phyloP scores from a whole-genome alignment of 2,888 invertebrate species.

The Sicus ferrugineus region DNA sequence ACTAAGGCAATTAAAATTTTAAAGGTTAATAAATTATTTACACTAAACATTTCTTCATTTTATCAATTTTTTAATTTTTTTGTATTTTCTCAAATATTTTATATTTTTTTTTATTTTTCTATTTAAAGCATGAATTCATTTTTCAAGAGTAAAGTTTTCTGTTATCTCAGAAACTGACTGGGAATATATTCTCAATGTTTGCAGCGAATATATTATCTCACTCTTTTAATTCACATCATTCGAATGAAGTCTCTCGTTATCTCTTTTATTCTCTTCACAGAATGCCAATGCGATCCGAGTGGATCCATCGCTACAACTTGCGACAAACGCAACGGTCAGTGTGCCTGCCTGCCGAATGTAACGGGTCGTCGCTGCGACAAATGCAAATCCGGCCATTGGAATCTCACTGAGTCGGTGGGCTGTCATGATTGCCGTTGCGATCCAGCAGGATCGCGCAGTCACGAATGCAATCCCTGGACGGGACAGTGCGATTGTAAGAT shows the following conservation, averaged over 20 bases:
- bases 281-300: conserved; percentile 81
- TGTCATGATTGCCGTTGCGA: conserved; percentile 88
- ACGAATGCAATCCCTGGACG: conserved; percentile 75
- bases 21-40: too few species aligned
- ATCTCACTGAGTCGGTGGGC: conserved; percentile 74
- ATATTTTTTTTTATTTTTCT: neutral
- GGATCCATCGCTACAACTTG: conserved; percentile 77
- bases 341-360: conserved; percentile 77
- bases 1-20: too few species aligned
- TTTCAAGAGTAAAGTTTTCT: neutral
- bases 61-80: too few species aligned
- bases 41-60: too few species aligned
- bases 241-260: neutral
- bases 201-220: neutral
- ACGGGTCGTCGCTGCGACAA: conserved; percentile 78
- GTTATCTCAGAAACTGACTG: too few species aligned
- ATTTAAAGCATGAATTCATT: neutral
- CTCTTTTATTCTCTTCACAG: conserved; percentile 68
- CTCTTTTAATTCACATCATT: neutral
- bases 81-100: neutral
- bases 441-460: conserved; percentile 71
- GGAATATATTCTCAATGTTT: too few species aligned
- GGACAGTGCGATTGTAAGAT: conserved; percentile 82
- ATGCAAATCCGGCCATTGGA: conserved; percentile 83
- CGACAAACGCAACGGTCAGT: conserved; percentile 80